A percentile compares a stretch with the other conserved stretches of the same genome.
Evolutionary conservation across 2,797 vertebrate genomes (phyloP).

Genomic region (Coreius guichenoti): DNA sequence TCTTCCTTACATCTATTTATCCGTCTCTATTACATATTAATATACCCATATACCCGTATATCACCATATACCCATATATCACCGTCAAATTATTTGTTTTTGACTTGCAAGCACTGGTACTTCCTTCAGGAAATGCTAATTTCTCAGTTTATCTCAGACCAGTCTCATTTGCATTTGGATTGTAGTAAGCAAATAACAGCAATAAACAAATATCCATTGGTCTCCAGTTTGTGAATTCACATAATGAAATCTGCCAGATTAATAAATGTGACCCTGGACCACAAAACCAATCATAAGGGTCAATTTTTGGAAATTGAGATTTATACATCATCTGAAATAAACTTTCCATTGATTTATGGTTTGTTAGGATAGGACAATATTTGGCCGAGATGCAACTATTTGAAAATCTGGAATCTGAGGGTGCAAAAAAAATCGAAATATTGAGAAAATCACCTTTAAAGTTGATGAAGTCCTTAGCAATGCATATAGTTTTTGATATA

Average conservation of each 20-base stretch:
- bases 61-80: background rate
- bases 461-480: no score
- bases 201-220: conserved; percentile 8
- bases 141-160: background rate
- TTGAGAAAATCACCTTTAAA: no score
- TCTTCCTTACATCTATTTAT: background rate
- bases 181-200: conserved; percentile 39
- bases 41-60: background rate
- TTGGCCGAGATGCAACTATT: no score
- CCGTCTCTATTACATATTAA: background rate
- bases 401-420: no score
- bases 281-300: no score
- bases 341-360: no score
- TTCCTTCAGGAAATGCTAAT: background rate
- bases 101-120: background rate
- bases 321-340: no score
- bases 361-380: no score
- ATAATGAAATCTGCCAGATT: background rate
- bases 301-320: no score
- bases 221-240: background rate
- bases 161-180: conserved; percentile 15
- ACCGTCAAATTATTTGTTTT: background rate
- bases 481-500: no score
- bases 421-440: no score
- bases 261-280: background rate